Percentiles rank a stretch among this genome's conserved stretches.
Conservation (phyloP, 2,797 vertebrate genomes). For the Philypnodon macrostomus region DNA sequence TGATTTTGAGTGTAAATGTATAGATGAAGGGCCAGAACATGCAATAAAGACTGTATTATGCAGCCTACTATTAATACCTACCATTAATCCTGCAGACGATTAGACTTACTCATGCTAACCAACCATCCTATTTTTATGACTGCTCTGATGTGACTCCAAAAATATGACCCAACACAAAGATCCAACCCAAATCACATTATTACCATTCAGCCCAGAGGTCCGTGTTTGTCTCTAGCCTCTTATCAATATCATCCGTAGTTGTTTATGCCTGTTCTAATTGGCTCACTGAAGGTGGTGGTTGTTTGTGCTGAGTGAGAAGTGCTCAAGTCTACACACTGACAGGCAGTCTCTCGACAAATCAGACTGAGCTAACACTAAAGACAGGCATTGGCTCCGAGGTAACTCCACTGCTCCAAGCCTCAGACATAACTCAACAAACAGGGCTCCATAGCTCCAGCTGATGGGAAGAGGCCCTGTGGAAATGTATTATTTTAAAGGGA, state of each 20-base stretch:
- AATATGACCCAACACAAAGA: conserved; percentile 24
- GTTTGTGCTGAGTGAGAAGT: conserved; percentile 49
- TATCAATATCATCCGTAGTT: conserved; percentile 54
- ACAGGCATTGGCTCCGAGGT: conserved; percentile 40
- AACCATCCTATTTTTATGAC: not conserved
- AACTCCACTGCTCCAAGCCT: conserved; percentile 31
- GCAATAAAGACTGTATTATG: too few relatives aligned
- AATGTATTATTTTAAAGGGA: too few relatives aligned
- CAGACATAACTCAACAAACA: conserved; percentile 43
- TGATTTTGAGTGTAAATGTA: too few relatives aligned
- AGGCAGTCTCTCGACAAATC: conserved; percentile 44
- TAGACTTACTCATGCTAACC: not conserved
- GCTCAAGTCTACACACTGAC: conserved; percentile 43
- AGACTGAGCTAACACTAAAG: conserved; percentile 42
- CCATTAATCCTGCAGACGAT: not conserved
- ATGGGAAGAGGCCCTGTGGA: conserved; percentile 51
- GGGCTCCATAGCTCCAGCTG: conserved; percentile 12
- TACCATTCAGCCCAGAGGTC: conserved; percentile 38
- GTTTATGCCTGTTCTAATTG: conserved; percentile 53
- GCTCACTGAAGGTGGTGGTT: conserved; percentile 38
- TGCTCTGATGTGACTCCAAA: conserved; percentile 5
- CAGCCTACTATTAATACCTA: too few relatives aligned
- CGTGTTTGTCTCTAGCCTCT: conserved; percentile 12
- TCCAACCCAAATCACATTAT: conserved; percentile 46
- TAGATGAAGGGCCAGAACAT: too few relatives aligned